These are phyloP conservation scores for Nasonovia ribisnigri DNA, from an alignment of 2,888 invertebrate species.

Conservation along the genomic window DNA sequence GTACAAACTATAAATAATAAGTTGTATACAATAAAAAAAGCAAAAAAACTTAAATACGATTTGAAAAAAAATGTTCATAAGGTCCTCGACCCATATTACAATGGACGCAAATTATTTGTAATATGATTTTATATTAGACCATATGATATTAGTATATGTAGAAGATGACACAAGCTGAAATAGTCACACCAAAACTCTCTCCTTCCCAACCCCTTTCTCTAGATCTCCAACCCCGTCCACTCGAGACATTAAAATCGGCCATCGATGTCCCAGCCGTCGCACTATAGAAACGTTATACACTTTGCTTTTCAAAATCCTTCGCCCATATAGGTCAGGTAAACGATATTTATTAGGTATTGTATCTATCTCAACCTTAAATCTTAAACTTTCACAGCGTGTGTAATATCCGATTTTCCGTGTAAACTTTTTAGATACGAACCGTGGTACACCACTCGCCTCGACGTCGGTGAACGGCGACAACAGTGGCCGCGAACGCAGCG, in stretches of 20 bases:
- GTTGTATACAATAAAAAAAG: too few relatives aligned
- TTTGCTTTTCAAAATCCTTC: neutral
- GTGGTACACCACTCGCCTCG: neutral
- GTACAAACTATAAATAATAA: neutral
- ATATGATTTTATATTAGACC: neutral
- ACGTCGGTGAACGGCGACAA: neutral
- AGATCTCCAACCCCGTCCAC: neutral
- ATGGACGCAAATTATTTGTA: neutral
- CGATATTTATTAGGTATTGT: neutral
- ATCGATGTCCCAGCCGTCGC: neutral
- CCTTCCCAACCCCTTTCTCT: neutral
- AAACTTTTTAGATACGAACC: neutral
- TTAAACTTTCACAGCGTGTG: neutral
- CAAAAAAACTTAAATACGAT: neutral
- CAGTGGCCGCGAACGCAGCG: neutral
- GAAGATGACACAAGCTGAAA: neutral
- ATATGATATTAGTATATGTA: neutral
- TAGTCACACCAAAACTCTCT: neutral
- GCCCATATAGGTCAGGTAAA: neutral
- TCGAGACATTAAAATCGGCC: neutral
- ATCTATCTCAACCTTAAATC: neutral
- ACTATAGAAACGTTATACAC: neutral
- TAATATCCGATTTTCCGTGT: conserved; percentile 18
- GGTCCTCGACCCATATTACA: neutral
- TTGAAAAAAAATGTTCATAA: neutral